Conservation (phyloP, 2,797 vertebrate genomes). For the Lacerta agilis region DNA sequence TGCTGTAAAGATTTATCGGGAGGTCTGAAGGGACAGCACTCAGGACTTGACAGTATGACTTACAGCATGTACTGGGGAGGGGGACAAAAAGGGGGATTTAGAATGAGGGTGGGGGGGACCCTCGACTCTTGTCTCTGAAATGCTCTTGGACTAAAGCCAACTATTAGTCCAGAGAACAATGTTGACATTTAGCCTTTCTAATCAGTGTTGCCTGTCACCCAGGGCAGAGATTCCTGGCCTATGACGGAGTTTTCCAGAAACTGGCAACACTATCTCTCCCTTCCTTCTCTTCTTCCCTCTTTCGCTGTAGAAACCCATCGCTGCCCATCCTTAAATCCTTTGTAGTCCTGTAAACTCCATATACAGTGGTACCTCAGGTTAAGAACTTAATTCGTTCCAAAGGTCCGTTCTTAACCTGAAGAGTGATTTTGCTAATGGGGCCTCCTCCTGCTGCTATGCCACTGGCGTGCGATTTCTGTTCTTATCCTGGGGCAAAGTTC, state of each 20-base stretch:
- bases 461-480: too few relatives aligned
- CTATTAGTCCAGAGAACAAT: constrained; percentile 72
- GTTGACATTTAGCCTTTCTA: constrained; percentile 74
- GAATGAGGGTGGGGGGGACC: constrained; percentile 64
- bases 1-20: constrained; percentile 58
- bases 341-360: neutral
- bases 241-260: constrained; percentile 60
- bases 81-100: constrained; percentile 36
- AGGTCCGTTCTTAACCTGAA: too few relatives aligned
- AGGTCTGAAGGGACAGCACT: constrained; percentile 64
- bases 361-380: too few relatives aligned
- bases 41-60: constrained; percentile 65
- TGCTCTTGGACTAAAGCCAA: constrained; percentile 67
- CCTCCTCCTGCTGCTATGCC: too few relatives aligned
- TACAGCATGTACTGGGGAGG: constrained; percentile 19
- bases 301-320: neutral
- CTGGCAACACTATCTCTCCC: constrained; percentile 30
- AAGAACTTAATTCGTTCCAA: too few relatives aligned
- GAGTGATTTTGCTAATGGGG: too few relatives aligned
- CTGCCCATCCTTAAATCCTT: neutral
- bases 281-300: neutral
- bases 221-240: constrained; percentile 69
- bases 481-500: too few relatives aligned
- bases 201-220: constrained; percentile 67
- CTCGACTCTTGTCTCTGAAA: constrained; percentile 61